A percentile compares a stretch with the other conserved stretches of the same genome.
phyloP scores from a whole-genome alignment of 2,888 invertebrate genomes.

The Cryptophagus acutangulus region DNA sequence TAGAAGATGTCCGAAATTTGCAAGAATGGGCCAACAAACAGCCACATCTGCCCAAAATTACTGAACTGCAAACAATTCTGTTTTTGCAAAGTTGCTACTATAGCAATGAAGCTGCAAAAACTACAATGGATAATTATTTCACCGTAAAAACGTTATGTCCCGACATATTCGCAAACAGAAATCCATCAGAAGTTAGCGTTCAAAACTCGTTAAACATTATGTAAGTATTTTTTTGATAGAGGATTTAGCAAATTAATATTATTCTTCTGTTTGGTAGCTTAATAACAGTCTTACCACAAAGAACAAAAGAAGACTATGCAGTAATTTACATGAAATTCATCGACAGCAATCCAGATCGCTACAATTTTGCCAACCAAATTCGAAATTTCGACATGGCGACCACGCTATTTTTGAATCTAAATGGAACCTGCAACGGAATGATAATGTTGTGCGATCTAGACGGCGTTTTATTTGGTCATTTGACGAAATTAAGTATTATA shows the following conservation, averaged over 20 bases:
- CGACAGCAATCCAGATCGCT: slow-evolving; percentile 57
- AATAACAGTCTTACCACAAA: slow-evolving; percentile 26
- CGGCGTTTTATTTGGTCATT: slow-evolving; percentile 57
- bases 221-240: too few species aligned
- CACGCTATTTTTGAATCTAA: slow-evolving; percentile 54
- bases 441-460: slow-evolving; percentile 61
- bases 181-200: slow-evolving; percentile 53
- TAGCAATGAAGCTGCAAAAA: slow-evolving; percentile 64
- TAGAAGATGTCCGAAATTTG: slow-evolving; percentile 57
- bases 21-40: slow-evolving; percentile 63
- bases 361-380: slow-evolving; percentile 51
- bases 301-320: slow-evolving; percentile 33
- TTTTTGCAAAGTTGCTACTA: slow-evolving; percentile 66
- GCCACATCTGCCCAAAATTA: slow-evolving; percentile 59
- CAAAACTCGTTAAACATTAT: background rate
- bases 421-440: slow-evolving; percentile 55
- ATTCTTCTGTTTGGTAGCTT: slow-evolving; percentile 21
- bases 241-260: background rate
- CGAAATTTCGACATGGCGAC: slow-evolving; percentile 56
- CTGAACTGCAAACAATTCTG: slow-evolving; percentile 51
- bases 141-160: slow-evolving; percentile 63
- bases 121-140: slow-evolving; percentile 63
- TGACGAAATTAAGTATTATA: slow-evolving; percentile 58
- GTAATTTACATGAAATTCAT: slow-evolving; percentile 39
- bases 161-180: slow-evolving; percentile 59